Base-by-base conservation (phyloP, 64 coral and sea anemone species). In the Porites australiensis region DNA sequence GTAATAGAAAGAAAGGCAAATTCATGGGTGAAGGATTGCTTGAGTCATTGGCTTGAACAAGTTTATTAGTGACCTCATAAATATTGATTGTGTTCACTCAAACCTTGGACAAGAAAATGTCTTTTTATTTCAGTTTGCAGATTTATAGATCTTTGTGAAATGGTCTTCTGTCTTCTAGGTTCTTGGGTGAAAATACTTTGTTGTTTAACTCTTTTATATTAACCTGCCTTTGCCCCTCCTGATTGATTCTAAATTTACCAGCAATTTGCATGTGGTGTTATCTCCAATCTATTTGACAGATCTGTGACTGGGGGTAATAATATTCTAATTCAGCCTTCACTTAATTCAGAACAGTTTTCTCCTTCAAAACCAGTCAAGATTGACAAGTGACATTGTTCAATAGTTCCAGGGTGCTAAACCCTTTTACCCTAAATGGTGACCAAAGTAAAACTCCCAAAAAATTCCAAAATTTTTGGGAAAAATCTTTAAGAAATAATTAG, bases 41-140 rank as follows among this genome's bases (percentile, higher is more conserved):
- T 66, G 81, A 84, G 12, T 84, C 43, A 84, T 65, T 84, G 62
- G 63, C 44, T 84, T 68, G 81, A 84, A 84, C 61, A 68, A 84
- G 69, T 84, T 84, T 68, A 64, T 84, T 69, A 63, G 81, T 84
- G 63, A 68, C 63, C 62, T 84, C 62, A 84, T 84, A 20, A 84
- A 84, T 84, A 84, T 69, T 84, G 18, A 84, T 67, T 21, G 47
- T 0, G 22, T 67, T 51, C 81, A 84, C 62, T 68, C 46, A 48
- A 84, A 69, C 3, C 64, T 84, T 65, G 49, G 81, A 84, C 16
- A 50, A 68, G 19, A 66, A 47, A 69, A 84, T 82, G 19, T 47
- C 16, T 65, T 49, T 21, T 8, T 37, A 37, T 37, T 37, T 37
- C 27, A 37, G 1, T 37, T 37, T 37, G 27, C 27, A 37, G 27